phyloP scores from a whole-genome alignment of 1,140 invertebrate genomes.

The Drosophila suzukii region DNA sequence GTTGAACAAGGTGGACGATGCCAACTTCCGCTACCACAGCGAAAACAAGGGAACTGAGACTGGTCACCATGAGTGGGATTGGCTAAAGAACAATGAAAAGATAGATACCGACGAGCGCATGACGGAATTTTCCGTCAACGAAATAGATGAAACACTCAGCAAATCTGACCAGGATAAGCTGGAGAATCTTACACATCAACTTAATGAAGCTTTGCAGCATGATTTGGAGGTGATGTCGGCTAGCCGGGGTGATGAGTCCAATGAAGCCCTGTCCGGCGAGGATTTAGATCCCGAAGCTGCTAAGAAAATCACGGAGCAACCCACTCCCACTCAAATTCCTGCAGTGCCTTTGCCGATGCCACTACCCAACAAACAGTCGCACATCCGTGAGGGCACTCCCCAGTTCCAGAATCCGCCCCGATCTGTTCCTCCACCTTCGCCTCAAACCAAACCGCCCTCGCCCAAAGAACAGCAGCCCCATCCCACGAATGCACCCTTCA shows the following conservation, averaged over 20 bases:
- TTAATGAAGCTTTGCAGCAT: conserved; percentile 2
- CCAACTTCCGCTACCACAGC: conserved; percentile 13
- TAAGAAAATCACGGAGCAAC: conserved; percentile 1
- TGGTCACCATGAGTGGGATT: conserved; percentile 51
- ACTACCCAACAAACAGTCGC: not conserved
- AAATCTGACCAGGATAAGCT: conserved; percentile 12
- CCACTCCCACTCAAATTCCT: not conserved
- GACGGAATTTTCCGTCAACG: not conserved
- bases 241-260: not conserved
- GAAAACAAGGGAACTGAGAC: not conserved
- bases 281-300: not conserved
- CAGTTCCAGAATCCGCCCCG: conserved; percentile 9
- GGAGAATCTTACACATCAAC: not conserved
- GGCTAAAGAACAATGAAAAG: conserved; percentile 37
- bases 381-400: conserved; percentile 13
- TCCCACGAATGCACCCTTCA: not conserved
- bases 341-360: not conserved
- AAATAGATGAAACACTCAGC: conserved; percentile 7
- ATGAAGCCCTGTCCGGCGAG: not conserved
- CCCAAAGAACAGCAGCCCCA: not conserved
- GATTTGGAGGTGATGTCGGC: not conserved
- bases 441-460: not conserved
- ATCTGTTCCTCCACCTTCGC: conserved; percentile 5
- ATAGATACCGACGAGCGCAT: conserved; percentile 1
- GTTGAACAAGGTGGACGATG: conserved; percentile 2